phyloP scores from a whole-genome alignment of 2,888 invertebrate species.

The Polymixis flavicincta region DNA sequence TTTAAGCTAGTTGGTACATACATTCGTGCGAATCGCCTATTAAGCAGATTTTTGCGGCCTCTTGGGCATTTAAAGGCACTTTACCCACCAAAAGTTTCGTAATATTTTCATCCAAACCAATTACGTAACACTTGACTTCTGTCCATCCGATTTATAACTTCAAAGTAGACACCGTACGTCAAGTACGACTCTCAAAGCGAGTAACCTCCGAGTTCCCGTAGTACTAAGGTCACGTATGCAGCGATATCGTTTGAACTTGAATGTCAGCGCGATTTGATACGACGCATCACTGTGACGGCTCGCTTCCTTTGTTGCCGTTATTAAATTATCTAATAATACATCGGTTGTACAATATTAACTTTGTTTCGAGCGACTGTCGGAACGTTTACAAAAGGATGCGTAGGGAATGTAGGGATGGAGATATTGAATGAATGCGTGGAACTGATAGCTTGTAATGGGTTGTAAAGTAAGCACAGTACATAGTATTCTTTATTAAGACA shows the following conservation, averaged over 20 bases:
- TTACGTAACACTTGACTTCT: slow-evolving; percentile 43
- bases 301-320: slow-evolving; percentile 87
- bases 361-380: slow-evolving; percentile 39
- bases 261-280: slow-evolving; percentile 88
- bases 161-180: slow-evolving; percentile 46
- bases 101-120: slow-evolving; percentile 1
- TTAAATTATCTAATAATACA: slow-evolving; percentile 83
- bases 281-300: slow-evolving; percentile 83
- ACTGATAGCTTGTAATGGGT: slow-evolving; percentile 38
- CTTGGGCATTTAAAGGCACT: neutral
- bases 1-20: too few species aligned
- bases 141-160: slow-evolving; percentile 47
- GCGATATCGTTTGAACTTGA: slow-evolving; percentile 85
- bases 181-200: slow-evolving; percentile 42
- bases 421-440: slow-evolving; percentile 27
- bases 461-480: neutral
- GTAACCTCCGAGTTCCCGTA: slow-evolving; percentile 46
- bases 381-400: slow-evolving; percentile 15
- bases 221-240: slow-evolving; percentile 73
- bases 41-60: rapidly evolving
- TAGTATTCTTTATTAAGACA: too few species aligned
- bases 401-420: neutral
- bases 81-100: neutral
- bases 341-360: slow-evolving; percentile 61
- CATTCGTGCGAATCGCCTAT: too few species aligned